Evolutionary conservation across 2,888 invertebrate species (phyloP).

Genomic region (Ochlodes sylvanus): DNA sequence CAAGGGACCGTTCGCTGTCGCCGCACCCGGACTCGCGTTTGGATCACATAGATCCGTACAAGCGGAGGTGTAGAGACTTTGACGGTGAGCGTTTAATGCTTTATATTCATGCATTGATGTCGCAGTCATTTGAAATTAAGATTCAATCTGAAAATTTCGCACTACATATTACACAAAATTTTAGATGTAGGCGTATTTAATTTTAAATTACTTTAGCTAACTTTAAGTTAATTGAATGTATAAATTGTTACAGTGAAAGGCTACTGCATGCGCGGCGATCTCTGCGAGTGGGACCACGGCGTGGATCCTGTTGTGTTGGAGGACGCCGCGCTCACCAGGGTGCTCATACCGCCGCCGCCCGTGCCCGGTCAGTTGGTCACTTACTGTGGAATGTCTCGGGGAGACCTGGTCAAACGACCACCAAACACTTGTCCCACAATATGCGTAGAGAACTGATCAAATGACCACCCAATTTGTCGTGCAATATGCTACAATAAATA

Average conservation of each 20-base stretch:
- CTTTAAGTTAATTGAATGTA: too few relatives aligned
- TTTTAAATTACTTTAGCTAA: too few relatives aligned
- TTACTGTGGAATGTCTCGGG: too few relatives aligned
- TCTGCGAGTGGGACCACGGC: slow-evolving; percentile 99
- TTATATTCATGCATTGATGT: neutral
- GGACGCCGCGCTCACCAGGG: slow-evolving; percentile 86
- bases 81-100: slow-evolving; percentile 85
- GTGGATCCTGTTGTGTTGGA: slow-evolving; percentile 97
- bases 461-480: too few relatives aligned
- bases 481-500: too few relatives aligned
- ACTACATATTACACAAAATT: too few relatives aligned
- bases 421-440: too few relatives aligned
- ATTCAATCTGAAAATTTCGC: too few relatives aligned
- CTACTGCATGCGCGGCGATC: slow-evolving; percentile 98
- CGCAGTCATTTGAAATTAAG: too few relatives aligned
- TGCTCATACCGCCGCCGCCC: slow-evolving; percentile 63
- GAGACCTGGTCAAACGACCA: too few relatives aligned
- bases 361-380: slow-evolving; percentile 52
- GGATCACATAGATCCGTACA: slow-evolving; percentile 70
- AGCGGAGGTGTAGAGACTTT: slow-evolving; percentile 93
- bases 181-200: too few relatives aligned
- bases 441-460: too few relatives aligned
- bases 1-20: slow-evolving; percentile 67
- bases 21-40: slow-evolving; percentile 62
- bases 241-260: slow-evolving; percentile 89